phyloP scores from a whole-genome alignment of 2,113 vertebrate species.

The Potamarius usumacintae region DNA sequence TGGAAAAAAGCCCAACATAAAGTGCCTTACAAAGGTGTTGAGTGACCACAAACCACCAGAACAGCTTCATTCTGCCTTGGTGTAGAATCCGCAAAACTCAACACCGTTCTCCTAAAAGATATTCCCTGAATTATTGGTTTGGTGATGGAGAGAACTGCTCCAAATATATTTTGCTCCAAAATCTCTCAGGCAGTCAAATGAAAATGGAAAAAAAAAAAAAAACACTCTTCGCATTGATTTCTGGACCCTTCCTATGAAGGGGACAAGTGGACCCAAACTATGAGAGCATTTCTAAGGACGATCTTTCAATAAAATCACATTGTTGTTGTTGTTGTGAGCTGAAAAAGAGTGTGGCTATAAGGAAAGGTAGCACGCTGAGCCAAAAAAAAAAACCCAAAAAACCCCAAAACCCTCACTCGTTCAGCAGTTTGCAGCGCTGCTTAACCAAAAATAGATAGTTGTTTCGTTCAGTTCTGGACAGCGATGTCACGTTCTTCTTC shows the following conservation, averaged over 20 bases:
- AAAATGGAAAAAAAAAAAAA: background rate
- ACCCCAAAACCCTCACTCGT: no score
- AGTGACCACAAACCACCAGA: background rate
- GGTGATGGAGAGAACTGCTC: no score
- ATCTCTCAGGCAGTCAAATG: background rate
- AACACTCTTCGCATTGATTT: background rate
- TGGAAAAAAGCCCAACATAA: background rate
- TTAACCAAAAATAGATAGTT: background rate
- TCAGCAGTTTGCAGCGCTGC: background rate
- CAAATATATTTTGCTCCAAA: background rate
- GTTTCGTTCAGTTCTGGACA: background rate
- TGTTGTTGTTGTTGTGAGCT: background rate
- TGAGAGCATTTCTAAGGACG: background rate
- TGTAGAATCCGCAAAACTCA: background rate
- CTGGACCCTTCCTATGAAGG: background rate
- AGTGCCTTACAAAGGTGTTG: background rate
- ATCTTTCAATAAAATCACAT: background rate
- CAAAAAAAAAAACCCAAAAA: background rate
- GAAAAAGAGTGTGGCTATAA: background rate
- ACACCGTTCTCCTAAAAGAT: background rate
- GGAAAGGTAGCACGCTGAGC: background rate
- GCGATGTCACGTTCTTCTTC: background rate
- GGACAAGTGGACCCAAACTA: background rate
- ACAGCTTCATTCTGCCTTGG: background rate
- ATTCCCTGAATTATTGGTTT: background rate